phyloP scores from a whole-genome alignment of 2,888 invertebrate species.

The Baronia brevicornis region DNA sequence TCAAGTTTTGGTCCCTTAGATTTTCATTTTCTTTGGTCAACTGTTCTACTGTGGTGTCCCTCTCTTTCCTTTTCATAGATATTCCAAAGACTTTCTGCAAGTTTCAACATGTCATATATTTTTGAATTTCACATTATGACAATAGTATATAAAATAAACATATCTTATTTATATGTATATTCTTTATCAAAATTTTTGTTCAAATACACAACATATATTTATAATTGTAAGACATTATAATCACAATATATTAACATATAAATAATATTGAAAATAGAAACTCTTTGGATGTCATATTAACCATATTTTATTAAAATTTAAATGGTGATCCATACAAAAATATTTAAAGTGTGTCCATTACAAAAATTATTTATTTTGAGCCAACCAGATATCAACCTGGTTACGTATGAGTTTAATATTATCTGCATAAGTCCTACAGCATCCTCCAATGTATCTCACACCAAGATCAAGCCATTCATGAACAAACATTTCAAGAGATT shows the following conservation, averaged over 20 bases:
- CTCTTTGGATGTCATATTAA: too few species aligned
- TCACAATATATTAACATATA: too few species aligned
- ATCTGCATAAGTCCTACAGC: slow-evolving; percentile 87
- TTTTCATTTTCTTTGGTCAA: slow-evolving; percentile 45
- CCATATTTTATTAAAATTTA: too few species aligned
- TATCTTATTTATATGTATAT: not conserved
- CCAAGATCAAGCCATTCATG: slow-evolving; percentile 86
- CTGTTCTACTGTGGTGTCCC: slow-evolving; percentile 41
- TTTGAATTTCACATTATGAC: not conserved
- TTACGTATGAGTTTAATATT: slow-evolving; percentile 80
- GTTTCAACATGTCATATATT: slow-evolving; percentile 13
- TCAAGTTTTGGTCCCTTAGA: slow-evolving; percentile 41
- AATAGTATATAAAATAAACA: not conserved
- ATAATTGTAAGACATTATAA: too few species aligned
- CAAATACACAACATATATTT: too few species aligned
- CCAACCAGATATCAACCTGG: slow-evolving; percentile 36
- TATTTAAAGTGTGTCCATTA: not conserved
- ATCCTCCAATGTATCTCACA: slow-evolving; percentile 88
- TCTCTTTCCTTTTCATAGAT: slow-evolving; percentile 41
- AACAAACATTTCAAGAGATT: slow-evolving; percentile 80
- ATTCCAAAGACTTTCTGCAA: slow-evolving; percentile 62
- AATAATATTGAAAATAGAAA: too few species aligned
- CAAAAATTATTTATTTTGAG: slow-evolving; percentile 17
- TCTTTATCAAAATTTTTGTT: not conserved
- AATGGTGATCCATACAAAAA: not conserved